Base-by-base conservation (phyloP, 2,113 vertebrate species). In the Phylloscopus trochilus region DNA sequence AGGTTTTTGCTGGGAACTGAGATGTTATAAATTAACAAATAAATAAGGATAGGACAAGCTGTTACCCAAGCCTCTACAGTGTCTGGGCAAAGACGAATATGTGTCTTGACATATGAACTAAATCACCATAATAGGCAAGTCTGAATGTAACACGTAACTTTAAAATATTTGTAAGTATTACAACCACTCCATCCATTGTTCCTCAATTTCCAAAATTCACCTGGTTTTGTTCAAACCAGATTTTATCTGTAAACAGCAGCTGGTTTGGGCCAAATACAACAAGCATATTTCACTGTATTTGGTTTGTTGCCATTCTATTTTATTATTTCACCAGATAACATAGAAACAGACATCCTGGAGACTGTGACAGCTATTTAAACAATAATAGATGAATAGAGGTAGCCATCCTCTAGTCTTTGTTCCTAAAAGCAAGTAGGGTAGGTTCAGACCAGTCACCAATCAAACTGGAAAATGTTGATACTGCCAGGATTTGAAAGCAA, bases 311-410 rank as follows among this genome's bases (percentile, higher is more conserved):
- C 89, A 92, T 95, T 94, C 51, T 90, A 51, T 95, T 95, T 95
- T 89, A 82, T 80, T 83, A 85, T 90, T 92, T 74, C 87, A 70
- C 78, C 35, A 95, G 90, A 93, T 96, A 97, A 91, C 87, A 74
- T 68, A 64, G 75, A 92, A 95, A 90, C 79, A 96, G 76, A 94
- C 84, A 95, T 91, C 75, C 87, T 92, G 79, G 72, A 93, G 88
- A 85, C 85, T 83, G 78, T 92, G 93, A 95, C 90, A 94, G 94
- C 90, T 92, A 95, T 95, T 95, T 94, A 96, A 93, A 95, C 84
- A 95, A 74, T 90, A 96, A 90, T 23, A 87, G 90, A 92, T 93
- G 68, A 83, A 94, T 56, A 58, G 87, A 80, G 55, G 90, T 72
- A 70, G 79, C 72, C 41, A 90, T 82, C 91, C 87, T 96, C 82